Base-by-base conservation (phyloP, 2,113 vertebrate genomes). In the Emydocephalus ijimae region DNA sequence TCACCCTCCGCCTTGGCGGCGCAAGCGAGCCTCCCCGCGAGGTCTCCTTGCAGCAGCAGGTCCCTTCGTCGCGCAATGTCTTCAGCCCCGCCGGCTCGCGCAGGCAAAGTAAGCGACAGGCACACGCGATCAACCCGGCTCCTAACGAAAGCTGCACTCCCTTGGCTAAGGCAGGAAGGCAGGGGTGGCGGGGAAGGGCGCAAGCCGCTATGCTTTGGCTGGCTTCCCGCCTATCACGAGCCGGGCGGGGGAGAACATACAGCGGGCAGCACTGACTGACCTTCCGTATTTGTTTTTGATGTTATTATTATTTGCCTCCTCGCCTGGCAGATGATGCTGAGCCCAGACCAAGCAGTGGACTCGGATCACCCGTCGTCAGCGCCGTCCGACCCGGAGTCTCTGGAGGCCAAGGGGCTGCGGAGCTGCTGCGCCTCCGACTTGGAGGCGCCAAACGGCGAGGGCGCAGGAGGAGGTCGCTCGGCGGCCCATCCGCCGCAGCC, bases 271-370 rank as follows among this genome's bases (percentile, higher is more conserved):
- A 20, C 3, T 29, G 23, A 56, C 74, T 3, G 81, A 81, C 20
- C 74, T 43, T 34, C 34, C 69, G 34, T 74, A 6, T 74, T 74
- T 34, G 34, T 74, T 74, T 50, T 69, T n/a, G 5, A n/a, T 69
- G 4, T 14, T 69, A n/a, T 69, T 39, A 9, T 81, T 39, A 81
- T 43, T 92, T 50, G 26, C 4, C 95, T 94, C 87, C 95, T 97
- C 96, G 24, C 97, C 94, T 87, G 95, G 96, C 98, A 98, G 96
- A 99, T 99, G 99, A 99, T 99, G 98, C 98, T 99, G 81, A 98
- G 98, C 95, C 98, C 98, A 48, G 98, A 98, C 93, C 98, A 98
- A 95, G 96, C 98, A 1, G 96, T 98, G 4, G 99, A 99, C 96
- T 97, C 98, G 39, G 99, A 99, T 94, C 97, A 97, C 59, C 97